phyloP scores from a whole-genome alignment of 2,113 vertebrate genomes.

The Chamaetylas fuelleborni region DNA sequence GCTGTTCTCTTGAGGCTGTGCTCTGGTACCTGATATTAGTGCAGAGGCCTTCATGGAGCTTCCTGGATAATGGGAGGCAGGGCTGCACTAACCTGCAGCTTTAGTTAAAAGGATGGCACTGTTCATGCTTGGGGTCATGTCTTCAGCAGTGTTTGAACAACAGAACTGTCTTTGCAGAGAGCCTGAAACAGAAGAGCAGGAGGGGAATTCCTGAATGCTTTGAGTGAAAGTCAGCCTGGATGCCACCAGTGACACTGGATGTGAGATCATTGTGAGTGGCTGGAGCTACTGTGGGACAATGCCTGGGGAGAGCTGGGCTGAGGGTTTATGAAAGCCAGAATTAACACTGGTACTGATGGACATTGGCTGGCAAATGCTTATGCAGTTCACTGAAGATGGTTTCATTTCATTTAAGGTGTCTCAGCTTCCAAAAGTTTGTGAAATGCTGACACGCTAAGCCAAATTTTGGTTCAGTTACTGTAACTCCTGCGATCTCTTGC shows the following conservation, averaged over 20 bases:
- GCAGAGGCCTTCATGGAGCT: neutral
- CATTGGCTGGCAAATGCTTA: neutral
- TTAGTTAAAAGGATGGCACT: neutral
- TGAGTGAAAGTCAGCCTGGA: neutral
- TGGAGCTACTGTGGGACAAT: neutral
- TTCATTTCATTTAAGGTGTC: neutral
- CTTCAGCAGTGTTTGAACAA: neutral
- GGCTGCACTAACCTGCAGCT: neutral
- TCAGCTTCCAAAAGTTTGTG: neutral
- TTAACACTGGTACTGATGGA: neutral
- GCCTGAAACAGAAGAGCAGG: neutral
- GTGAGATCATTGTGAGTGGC: neutral
- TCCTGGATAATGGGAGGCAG: neutral
- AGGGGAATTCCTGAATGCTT: neutral
- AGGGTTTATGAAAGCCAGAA: neutral
- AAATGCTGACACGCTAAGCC: neutral
- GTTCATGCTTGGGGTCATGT: neutral
- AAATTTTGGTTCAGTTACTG: neutral
- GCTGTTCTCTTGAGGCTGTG: neutral
- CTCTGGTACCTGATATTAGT: neutral
- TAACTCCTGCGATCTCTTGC: neutral
- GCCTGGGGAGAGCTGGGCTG: neutral
- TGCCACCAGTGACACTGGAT: rapidly evolving
- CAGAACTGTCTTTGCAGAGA: neutral
- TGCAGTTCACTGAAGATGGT: neutral